These are phyloP conservation scores for Erpobdella octoculata DNA, from an alignment of 2,888 invertebrate species.

Conservation along the genomic window DNA sequence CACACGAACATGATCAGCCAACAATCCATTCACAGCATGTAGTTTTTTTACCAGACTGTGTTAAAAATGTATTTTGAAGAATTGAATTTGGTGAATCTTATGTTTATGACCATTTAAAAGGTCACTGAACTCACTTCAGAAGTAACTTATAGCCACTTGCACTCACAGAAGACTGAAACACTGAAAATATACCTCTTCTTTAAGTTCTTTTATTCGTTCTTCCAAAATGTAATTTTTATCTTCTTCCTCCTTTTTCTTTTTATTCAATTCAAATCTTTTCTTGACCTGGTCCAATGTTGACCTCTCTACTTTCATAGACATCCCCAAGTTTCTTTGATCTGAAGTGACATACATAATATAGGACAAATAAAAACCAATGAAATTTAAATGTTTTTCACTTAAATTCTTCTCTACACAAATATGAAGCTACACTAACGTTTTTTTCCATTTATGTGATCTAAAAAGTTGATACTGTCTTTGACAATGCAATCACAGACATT, in stretches of 20 bases:
- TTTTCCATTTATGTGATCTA: slow-evolving; percentile 99
- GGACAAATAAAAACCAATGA: slow-evolving; percentile 52
- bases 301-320: slow-evolving; percentile 51
- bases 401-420: no score
- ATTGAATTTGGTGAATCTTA: no score
- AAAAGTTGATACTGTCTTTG: slow-evolving; percentile 96
- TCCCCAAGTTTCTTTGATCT: slow-evolving; percentile 94
- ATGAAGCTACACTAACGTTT: no score
- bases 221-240: slow-evolving; percentile 74
- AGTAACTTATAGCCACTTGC: no score
- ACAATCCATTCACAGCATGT: no score
- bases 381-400: background rate
- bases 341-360: slow-evolving; percentile 52
- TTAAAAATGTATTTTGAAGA: no score
- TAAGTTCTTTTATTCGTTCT: slow-evolving; percentile 77
- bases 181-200: slow-evolving; percentile 78
- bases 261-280: slow-evolving; percentile 81
- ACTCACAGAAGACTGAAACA: background rate
- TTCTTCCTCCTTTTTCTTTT: slow-evolving; percentile 87
- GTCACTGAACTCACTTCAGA: no score
- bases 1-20: no score
- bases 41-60: no score
- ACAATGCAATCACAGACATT: slow-evolving; percentile 99
- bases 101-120: no score
- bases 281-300: slow-evolving; percentile 64